These are phyloP conservation scores for Zoanthus gigantus DNA, from an alignment of 92 coral and sea anemone genomes.

Conservation along the genomic window DNA sequence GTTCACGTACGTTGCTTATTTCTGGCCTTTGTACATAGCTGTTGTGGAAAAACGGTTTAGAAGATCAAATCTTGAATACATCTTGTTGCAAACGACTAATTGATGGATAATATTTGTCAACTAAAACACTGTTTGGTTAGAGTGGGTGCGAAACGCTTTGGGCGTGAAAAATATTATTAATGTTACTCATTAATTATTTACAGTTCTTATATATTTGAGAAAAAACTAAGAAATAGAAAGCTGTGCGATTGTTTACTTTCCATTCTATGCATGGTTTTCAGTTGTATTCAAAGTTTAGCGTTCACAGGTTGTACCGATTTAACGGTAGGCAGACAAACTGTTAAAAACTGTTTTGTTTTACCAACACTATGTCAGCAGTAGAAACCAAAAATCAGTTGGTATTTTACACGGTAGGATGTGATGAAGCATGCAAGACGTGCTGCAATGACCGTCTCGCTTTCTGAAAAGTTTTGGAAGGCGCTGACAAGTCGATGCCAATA, in stretches of 20 bases:
- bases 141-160: not conserved
- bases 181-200: not conserved
- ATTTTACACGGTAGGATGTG: too few species aligned
- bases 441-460: not conserved
- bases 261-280: not conserved
- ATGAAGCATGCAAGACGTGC: not conserved
- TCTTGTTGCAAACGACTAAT: not conserved
- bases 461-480: not conserved
- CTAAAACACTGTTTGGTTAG: not conserved
- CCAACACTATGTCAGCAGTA: not conserved
- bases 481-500: not conserved
- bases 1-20: not conserved
- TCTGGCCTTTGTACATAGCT: not conserved
- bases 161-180: not conserved
- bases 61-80: not conserved
- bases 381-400: too few species aligned
- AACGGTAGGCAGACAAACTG: not conserved
- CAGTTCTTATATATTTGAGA: not conserved
- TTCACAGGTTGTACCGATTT: not conserved
- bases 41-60: not conserved
- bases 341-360: too few species aligned
- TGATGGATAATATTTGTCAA: not conserved
- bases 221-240: not conserved
- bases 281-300: not conserved
- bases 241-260: not conserved